Conservation (phyloP, 2,113 vertebrate species). For the Sterrhoptilus dennistouni region DNA sequence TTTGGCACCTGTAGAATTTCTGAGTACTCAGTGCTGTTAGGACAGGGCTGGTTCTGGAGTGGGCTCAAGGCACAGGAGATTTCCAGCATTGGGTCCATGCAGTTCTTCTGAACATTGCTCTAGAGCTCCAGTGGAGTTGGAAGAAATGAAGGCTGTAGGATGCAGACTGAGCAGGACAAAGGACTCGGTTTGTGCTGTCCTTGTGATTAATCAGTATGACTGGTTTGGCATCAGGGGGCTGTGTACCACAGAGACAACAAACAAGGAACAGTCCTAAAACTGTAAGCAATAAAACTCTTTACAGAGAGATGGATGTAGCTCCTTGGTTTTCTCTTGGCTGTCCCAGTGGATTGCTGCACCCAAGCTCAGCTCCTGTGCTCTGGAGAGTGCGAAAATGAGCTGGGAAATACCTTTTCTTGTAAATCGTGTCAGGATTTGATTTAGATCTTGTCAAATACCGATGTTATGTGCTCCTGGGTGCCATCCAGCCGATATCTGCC, state of each 20-base stretch:
- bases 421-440: neutral
- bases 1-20: neutral
- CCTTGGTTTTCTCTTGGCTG: neutral
- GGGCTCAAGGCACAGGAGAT: neutral
- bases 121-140: neutral
- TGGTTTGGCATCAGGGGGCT: neutral
- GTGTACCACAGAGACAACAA: neutral
- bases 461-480: neutral
- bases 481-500: neutral
- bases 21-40: fast-evolving
- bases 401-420: neutral
- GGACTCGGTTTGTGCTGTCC: neutral
- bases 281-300: neutral
- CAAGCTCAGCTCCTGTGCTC: neutral
- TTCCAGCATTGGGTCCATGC: fast-evolving
- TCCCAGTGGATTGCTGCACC: neutral
- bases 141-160: neutral
- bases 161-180: neutral
- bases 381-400: neutral
- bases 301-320: neutral
- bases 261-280: neutral
- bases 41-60: neutral
- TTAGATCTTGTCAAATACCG: neutral
- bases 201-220: neutral
- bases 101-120: neutral